Evolutionary conservation across 2,888 invertebrate genomes (phyloP).

Genomic region (Antheraea yamamai): DNA sequence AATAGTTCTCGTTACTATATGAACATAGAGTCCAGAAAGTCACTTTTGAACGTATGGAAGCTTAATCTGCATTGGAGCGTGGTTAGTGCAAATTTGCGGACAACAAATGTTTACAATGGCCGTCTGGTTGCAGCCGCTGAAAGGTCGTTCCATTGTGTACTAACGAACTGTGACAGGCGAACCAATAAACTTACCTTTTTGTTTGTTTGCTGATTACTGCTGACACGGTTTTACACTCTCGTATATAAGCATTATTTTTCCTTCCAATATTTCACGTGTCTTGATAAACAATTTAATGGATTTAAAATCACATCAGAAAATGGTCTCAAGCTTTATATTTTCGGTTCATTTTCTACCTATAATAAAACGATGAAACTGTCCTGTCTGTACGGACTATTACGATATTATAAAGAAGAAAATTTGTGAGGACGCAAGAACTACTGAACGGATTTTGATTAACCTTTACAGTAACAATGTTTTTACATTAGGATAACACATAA

Average conservation of each 20-base stretch:
- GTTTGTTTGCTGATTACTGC: background rate
- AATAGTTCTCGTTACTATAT: no score
- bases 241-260: background rate
- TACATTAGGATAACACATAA: no score
- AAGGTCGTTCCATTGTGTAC: conserved; percentile 25
- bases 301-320: background rate
- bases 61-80: conserved; percentile 37
- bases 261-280: no score
- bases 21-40: background rate
- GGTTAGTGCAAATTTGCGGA: conserved; percentile 42
- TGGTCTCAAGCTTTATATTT: background rate
- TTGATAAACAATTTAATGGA: background rate
- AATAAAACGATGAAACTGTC: no score
- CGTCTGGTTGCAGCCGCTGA: conserved; percentile 29
- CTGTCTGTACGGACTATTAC: no score
- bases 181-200: conserved; percentile 13
- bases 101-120: conserved; percentile 39
- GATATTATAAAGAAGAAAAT: no score
- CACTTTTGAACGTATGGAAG: conserved; percentile 24
- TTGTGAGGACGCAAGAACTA: no score
- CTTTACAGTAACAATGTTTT: no score
- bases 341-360: no score
- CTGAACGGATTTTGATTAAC: no score
- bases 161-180: conserved; percentile 4
- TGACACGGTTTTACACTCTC: background rate